Evolutionary conservation across 2,888 invertebrate species (phyloP).

Genomic region (Unio delphinus): DNA sequence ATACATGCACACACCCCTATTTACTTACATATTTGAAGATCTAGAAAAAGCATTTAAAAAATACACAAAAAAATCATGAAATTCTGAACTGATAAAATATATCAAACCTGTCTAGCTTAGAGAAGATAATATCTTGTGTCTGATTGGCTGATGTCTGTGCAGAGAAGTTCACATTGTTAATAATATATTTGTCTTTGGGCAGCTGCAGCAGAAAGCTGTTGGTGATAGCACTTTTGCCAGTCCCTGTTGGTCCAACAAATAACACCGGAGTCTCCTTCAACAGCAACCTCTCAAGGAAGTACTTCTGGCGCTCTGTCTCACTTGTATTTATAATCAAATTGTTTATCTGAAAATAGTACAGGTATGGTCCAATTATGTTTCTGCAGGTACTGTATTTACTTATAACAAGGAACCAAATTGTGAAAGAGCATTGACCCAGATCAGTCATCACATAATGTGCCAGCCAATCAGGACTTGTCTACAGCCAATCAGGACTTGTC

Average conservation of each 20-base stretch:
- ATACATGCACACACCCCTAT: too few relatives aligned
- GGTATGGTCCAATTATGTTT: neutral
- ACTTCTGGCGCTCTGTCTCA: conserved; percentile 67
- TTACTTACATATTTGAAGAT: too few relatives aligned
- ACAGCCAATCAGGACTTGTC: too few relatives aligned
- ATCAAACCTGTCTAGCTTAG: conserved; percentile 67
- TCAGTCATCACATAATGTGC: too few relatives aligned
- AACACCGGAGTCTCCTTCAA: conserved; percentile 57
- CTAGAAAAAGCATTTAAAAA: too few relatives aligned
- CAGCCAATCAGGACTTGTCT: too few relatives aligned
- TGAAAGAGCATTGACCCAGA: too few relatives aligned
- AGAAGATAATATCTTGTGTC: conserved; percentile 70
- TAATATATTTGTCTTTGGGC: conserved; percentile 66
- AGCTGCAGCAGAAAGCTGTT: conserved; percentile 65
- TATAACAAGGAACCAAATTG: too few relatives aligned
- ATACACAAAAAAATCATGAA: too few relatives aligned
- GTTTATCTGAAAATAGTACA: conserved; percentile 47
- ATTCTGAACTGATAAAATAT: neutral
- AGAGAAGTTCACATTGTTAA: conserved; percentile 70
- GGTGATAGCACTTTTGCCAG: conserved; percentile 70
- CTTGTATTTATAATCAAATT: conserved; percentile 68
- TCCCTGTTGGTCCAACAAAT: conserved; percentile 70
- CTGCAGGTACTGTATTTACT: too few relatives aligned
- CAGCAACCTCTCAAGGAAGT: conserved; percentile 64
- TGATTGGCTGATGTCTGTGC: conserved; percentile 70